phyloP scores from a whole-genome alignment of 2,888 invertebrate genomes.

The Sussaba pulchella region DNA sequence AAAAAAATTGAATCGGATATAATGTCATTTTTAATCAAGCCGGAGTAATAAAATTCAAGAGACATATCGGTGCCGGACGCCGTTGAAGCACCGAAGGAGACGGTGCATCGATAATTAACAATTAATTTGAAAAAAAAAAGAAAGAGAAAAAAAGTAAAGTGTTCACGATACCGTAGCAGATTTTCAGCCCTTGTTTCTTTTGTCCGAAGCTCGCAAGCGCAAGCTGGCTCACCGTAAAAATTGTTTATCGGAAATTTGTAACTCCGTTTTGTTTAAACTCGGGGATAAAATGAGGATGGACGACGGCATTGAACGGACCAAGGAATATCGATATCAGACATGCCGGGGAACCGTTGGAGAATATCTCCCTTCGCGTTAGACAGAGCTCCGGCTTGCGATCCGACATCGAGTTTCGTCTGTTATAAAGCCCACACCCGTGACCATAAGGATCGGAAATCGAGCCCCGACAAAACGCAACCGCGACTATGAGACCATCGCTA shows the following conservation, averaged over 20 bases:
- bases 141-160: constrained; percentile 47
- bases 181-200: constrained; percentile 37
- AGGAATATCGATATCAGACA: constrained; percentile 67
- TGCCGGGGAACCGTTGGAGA: constrained; percentile 41
- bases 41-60: neutral
- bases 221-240: constrained; percentile 50
- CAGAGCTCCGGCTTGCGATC: constrained; percentile 45
- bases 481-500: constrained; percentile 17
- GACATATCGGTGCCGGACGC: constrained; percentile 26
- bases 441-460: constrained; percentile 58
- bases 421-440: constrained; percentile 44
- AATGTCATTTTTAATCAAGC: constrained; percentile 61
- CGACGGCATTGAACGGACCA: constrained; percentile 45
- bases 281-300: constrained; percentile 10
- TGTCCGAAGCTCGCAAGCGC: constrained; percentile 36
- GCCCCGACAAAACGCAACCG: constrained; percentile 31
- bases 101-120: constrained; percentile 61
- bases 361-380: constrained; percentile 35
- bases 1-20: neutral
- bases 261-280: constrained; percentile 60
- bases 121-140: constrained; percentile 52
- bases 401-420: constrained; percentile 43
- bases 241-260: constrained; percentile 65
- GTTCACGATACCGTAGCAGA: constrained; percentile 32
- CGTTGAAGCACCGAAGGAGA: constrained; percentile 3